Base-by-base conservation (phyloP, 2,888 invertebrate genomes). In the Drosophila fulvimacula region DNA sequence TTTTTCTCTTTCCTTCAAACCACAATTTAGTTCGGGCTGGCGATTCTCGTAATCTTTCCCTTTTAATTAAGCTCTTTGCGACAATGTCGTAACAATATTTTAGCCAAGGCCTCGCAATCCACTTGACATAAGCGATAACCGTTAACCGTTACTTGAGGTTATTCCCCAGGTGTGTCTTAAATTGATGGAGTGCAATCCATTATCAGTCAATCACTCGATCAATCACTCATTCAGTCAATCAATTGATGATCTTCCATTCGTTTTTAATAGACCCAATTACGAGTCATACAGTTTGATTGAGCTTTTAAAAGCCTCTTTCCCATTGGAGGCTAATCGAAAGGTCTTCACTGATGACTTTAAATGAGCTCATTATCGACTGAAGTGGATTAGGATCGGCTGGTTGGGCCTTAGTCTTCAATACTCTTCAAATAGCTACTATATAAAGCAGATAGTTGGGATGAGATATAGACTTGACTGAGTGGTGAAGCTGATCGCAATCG, bases 211-310 rank as follows among this genome's bases (percentile, higher is more conserved):
- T n/a, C 46, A 27, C 7, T 27, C n/a, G 3, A 34, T 41, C 13
- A 2, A 41, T 44, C 34, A 9, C 1, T 46, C 11, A 13, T 2
- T 57, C 11, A 21, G 6, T 13, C 42, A 39, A 52, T 65, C 56
- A 39, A 42, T 46, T 49, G 27, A 65, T 53, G 59, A 48, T 13
- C 48, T 32, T 32, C 39, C 68, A 27, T 44, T 67, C 51, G 51
- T 34, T 21, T 19, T n/a, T 39, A 4, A 42, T 63, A 39, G 46
- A 51, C 19, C 38, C 41, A 71, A 75, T 75, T 58, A 39, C 38
- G 44, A 13, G 19, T 32, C 57, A 64, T 48, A 15, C 34, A 21
- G 19, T 30, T 53, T 61, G 38, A 58, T 61, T 61, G 55, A 34
- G 34, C 19, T 17, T 17, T 17, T 27, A 7, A 30, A 10, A 3